Evolutionary conservation across 2,113 vertebrate genomes (phyloP).

Genomic region (Melanerpes formicivorus): DNA sequence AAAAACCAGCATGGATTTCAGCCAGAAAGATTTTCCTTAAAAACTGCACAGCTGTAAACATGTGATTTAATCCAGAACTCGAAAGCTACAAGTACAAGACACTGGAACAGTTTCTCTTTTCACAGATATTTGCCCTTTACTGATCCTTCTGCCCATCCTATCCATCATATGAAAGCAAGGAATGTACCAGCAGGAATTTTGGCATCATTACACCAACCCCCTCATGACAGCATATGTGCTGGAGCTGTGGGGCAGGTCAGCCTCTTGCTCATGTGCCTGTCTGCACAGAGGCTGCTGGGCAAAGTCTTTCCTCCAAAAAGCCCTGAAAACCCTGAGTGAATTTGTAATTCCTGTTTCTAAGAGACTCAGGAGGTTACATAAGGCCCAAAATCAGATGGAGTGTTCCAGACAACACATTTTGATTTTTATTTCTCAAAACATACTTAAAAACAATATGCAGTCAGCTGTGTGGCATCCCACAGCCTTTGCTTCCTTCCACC

Average conservation of each 20-base stretch:
- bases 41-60: rapidly evolving
- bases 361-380: not conserved
- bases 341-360: not conserved
- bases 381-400: not conserved
- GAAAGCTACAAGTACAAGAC: not conserved
- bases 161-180: rapidly evolving
- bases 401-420: slow-evolving; percentile 46
- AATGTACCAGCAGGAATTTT: not conserved
- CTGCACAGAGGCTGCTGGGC: not conserved
- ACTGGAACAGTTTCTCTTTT: not conserved
- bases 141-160: not conserved
- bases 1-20: not conserved
- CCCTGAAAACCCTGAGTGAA: not conserved
- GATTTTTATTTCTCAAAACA: slow-evolving; percentile 24
- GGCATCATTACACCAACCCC: rapidly evolving
- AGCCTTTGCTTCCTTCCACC: slow-evolving; percentile 16
- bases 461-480: not conserved
- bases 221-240: rapidly evolving
- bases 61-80: not conserved
- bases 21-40: not conserved
- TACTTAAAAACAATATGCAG: slow-evolving; percentile 8
- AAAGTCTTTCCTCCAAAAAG: not conserved
- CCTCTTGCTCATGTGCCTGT: not conserved
- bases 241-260: not conserved
- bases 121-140: not conserved